A percentile compares a stretch with the other conserved stretches of the same genome.
Evolutionary conservation across 2,113 vertebrate genomes (phyloP).

Genomic region (Mastomys natalensis): DNA sequence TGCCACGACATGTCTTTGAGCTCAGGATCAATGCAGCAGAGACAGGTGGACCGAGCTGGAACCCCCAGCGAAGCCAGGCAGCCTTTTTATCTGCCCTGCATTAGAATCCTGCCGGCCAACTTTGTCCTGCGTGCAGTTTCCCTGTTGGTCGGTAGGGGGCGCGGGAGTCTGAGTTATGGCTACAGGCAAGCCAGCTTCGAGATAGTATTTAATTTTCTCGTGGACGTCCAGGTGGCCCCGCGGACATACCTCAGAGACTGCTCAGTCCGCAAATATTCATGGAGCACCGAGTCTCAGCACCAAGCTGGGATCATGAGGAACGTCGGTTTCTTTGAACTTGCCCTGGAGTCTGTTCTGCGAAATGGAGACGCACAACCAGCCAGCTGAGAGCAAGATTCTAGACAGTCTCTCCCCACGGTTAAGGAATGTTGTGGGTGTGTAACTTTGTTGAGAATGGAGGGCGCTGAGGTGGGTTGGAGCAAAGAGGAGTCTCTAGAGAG

Average conservation of each 20-base stretch:
- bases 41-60: not conserved
- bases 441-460: not conserved
- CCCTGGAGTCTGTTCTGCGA: not conserved
- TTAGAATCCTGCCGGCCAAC: rapidly evolving
- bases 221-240: not conserved
- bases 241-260: not conserved
- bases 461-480: not conserved
- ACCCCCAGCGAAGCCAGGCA: not conserved
- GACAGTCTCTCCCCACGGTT: not conserved
- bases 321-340: not conserved
- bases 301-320: not conserved
- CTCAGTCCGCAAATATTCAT: not conserved
- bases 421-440: not conserved
- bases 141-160: constrained; percentile 57
- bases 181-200: rapidly evolving
- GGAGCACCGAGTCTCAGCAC: not conserved
- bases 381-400: not conserved
- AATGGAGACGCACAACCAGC: rapidly evolving
- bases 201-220: not conserved
- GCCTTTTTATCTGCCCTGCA: too few relatives aligned
- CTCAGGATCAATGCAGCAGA: not conserved
- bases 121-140: not conserved
- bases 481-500: not conserved
- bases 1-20: not conserved
- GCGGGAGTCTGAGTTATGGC: constrained; percentile 60